Percentiles rank a stretch among this genome's conserved stretches.
Conservation (phyloP, 2,888 invertebrate genomes). For the Nephrotoma appendiculata region DNA sequence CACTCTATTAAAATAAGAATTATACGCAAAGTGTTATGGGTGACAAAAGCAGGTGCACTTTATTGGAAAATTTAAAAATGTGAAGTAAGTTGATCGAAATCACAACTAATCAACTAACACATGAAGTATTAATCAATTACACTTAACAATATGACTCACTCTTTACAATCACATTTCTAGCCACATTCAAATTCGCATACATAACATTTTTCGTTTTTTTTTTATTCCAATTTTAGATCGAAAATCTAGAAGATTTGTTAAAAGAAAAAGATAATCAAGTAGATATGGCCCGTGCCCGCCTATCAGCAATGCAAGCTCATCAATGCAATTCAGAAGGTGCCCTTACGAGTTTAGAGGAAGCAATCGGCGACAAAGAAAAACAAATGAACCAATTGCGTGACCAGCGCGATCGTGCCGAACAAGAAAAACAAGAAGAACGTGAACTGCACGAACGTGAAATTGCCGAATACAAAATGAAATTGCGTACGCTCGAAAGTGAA, state of each 20-base stretch:
- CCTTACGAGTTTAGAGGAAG: conserved; percentile 83
- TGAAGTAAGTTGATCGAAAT: not conserved
- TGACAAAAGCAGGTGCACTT: not conserved
- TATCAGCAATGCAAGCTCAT: conserved; percentile 88
- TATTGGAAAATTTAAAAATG: not conserved
- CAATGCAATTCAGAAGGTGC: conserved; percentile 90
- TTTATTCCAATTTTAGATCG: conserved; percentile 49
- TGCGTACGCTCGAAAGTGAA: conserved; percentile 81
- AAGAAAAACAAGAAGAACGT: conserved; percentile 90
- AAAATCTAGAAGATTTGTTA: conserved; percentile 90
- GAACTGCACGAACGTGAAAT: conserved; percentile 86
- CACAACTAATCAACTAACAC: not conserved
- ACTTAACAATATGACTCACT: not conserved
- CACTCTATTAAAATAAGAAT: not conserved
- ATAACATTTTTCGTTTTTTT: not conserved
- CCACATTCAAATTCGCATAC: not conserved
- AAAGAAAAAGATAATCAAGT: conserved; percentile 98
- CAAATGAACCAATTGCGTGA: conserved; percentile 86
- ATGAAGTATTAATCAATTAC: not conserved
- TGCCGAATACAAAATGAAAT: conserved; percentile 89
- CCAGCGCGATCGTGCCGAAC: conserved; percentile 88
- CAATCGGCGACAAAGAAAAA: conserved; percentile 91
- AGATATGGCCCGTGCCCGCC: conserved; percentile 79
- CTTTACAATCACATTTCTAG: not conserved
- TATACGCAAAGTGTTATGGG: not conserved